Conservation (phyloP, 2,113 vertebrate genomes). For the Chaenocephalus aceratus region DNA sequence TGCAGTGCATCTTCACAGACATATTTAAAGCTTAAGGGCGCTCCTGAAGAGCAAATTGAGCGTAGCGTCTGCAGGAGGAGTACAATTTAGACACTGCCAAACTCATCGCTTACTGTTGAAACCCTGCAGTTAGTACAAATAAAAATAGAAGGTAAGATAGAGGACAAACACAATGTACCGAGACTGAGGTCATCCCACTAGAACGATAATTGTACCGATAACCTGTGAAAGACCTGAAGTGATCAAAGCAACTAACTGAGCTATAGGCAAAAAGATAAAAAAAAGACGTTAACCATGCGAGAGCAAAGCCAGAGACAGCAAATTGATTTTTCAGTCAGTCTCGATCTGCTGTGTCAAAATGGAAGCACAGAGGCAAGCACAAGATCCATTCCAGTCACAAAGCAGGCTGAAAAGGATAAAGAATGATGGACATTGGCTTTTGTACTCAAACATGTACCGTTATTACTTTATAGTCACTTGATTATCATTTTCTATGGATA, state of each 20-base stretch:
- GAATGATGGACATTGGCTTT: no score
- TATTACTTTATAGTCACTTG: no score
- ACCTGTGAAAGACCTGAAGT: not conserved
- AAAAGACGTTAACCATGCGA: not conserved
- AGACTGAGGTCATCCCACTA: not conserved
- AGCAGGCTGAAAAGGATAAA: not conserved
- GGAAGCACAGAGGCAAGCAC: not conserved
- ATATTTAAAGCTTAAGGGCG: conserved; percentile 31
- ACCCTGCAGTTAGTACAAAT: not conserved
- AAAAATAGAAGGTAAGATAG: not conserved
- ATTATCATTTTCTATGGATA: no score
- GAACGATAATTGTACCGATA: not conserved
- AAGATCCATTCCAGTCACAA: not conserved
- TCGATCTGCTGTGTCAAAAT: not conserved
- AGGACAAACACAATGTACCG: not conserved
- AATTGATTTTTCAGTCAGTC: not conserved
- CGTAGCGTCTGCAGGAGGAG: conserved; percentile 3
- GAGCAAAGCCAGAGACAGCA: not conserved
- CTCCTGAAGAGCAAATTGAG: conserved; percentile 47
- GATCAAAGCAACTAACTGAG: not conserved
- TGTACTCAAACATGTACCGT: no score
- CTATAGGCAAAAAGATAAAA: not conserved
- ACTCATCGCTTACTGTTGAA: conserved; percentile 1
- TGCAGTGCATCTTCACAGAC: conserved; percentile 13
- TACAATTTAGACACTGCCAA: conserved; percentile 1